These are phyloP conservation scores for Bombus impatiens DNA, from an alignment of 1,140 invertebrate species.

Conservation along the genomic window DNA sequence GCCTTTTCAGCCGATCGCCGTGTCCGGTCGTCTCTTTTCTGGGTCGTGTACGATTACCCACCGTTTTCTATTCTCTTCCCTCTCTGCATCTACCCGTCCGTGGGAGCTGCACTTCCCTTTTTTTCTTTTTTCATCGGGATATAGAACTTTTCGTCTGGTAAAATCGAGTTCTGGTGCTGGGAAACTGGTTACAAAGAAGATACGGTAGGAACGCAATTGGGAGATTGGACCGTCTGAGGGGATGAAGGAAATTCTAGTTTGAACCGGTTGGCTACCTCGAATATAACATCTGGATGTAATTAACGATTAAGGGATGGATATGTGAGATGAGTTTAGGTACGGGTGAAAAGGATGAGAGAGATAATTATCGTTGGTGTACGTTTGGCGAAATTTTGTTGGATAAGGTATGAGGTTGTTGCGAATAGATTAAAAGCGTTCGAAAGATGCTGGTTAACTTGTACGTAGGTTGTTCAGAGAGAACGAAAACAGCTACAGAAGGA, in stretches of 20 bases:
- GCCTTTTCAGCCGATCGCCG: constrained; percentile 22
- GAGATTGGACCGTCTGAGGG: background rate
- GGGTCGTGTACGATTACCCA: background rate
- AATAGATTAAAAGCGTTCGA: too few species aligned
- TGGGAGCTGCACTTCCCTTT: background rate
- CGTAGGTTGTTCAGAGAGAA: too few species aligned
- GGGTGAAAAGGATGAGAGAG: background rate
- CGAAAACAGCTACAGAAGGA: too few species aligned
- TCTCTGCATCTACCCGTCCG: background rate
- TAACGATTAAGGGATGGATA: background rate
- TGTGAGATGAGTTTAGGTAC: background rate
- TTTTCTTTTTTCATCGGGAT: background rate
- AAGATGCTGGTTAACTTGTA: too few species aligned
- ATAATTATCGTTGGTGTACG: too few species aligned
- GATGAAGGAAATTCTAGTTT: background rate
- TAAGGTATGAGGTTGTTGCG: too few species aligned
- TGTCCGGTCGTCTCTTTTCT: background rate
- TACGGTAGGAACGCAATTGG: background rate
- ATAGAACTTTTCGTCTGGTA: background rate
- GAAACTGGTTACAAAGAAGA: background rate
- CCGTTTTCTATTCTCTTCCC: background rate
- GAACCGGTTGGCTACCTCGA: background rate
- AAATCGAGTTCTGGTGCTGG: background rate
- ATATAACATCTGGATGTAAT: background rate
- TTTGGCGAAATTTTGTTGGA: background rate